Evolutionary conservation across 2,888 invertebrate genomes (phyloP), one percentile per base, ranked within the genome.

Genomic region (Onthophagus sagittarius): DNA sequence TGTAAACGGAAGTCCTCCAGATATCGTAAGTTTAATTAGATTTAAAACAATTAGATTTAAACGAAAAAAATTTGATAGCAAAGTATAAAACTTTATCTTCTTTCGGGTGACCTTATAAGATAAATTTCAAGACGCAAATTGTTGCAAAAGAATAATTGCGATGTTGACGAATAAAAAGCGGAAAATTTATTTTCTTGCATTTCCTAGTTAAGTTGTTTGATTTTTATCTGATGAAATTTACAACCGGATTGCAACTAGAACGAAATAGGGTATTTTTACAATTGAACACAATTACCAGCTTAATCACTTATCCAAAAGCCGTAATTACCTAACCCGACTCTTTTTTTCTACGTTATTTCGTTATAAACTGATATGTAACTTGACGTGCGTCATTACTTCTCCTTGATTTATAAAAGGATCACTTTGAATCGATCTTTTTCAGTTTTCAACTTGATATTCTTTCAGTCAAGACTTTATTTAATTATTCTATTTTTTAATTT

Each of bases 1-100:
- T 13, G 15, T 23, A n/a, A 65, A 72, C 39, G 72, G 72, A 32
- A 72, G 72, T 32, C 72, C 72, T 15, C 72, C 72, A 11, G 72
- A 72, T 63, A 67, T 72, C 15, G 72, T 72, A 72, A 72, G 72
- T 72, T 15, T 3, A 15, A 5, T 33, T 33, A 33, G 7, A 65
- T 15, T 65, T 67, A 15, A 67, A 31, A 23, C 2, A 15, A n/a
- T 67, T 67, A 23, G 2, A 23, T 67, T 63, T 15, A 5, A 7
- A 7, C 23, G 3, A 23, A 23, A 23, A 23, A 15, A 5, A 1
- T 14, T 15, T 63, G 15, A 63, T 63, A 63, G 11, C 7, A 15
- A 63, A 63, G 5, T 63, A 63, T n/a, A 15, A 63, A 63, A 63
- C 1, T 53, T 53, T 53, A 53, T 53, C 39, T 9, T 53, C 39